These are phyloP conservation scores for Hydrolagus colliei DNA, from an alignment of 2,797 vertebrate genomes.

Conservation along the genomic window DNA sequence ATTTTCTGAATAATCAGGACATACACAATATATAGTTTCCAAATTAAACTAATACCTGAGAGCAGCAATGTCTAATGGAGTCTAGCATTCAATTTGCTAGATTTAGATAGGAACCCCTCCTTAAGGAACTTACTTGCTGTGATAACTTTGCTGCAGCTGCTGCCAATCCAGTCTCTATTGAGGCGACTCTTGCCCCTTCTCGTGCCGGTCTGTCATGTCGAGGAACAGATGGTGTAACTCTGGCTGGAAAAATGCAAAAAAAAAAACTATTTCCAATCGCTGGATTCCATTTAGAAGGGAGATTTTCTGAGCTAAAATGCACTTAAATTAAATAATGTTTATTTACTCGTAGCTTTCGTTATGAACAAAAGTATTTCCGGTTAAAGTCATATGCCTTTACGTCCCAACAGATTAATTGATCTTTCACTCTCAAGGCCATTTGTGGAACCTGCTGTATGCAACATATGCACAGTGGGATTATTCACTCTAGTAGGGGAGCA, in stretches of 20 bases:
- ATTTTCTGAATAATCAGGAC: background rate
- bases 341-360: constrained; percentile 14
- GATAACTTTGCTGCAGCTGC: constrained; percentile 91
- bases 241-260: constrained; percentile 57
- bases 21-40: background rate
- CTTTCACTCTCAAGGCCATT: no score
- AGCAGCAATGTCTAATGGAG: background rate
- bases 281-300: background rate
- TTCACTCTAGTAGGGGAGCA: no score
- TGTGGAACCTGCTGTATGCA: no score
- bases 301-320: background rate
- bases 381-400: background rate
- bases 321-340: background rate
- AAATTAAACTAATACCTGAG: background rate
- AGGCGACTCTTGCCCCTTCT: constrained; percentile 88
- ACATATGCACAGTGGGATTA: no score
- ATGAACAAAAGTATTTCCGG: constrained; percentile 36
- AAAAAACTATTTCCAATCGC: background rate
- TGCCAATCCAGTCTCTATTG: constrained; percentile 88
- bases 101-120: background rate
- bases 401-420: no score
- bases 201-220: constrained; percentile 87
- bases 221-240: constrained; percentile 87
- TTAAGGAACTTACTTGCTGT: constrained; percentile 72
- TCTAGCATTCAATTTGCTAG: background rate